Base-by-base conservation (phyloP, 92 coral and sea anemone genomes). In the Umimayanthus chanpuru region DNA sequence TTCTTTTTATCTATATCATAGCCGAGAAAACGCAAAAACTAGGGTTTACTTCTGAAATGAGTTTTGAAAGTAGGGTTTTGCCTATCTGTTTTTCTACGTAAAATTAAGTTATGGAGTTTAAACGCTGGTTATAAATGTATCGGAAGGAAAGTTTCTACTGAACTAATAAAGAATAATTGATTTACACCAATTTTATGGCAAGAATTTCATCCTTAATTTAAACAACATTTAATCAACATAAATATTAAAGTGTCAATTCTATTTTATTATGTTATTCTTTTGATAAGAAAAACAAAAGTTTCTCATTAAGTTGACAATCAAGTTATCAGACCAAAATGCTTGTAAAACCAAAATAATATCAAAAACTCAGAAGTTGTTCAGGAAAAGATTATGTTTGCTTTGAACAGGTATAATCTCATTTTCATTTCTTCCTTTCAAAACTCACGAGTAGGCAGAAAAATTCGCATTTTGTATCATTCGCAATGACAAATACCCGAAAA, bases 391-490 rank as follows among this genome's bases (percentile, higher is more conserved):
- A 53, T 92, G 93, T 90, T 90, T 90, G 84, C 80, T 67, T 88
- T 88, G 88, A 72, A 12, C 76, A 81, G 91, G 88, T 90, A 83
- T 88, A 88, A 93, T 93, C 88, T 93, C 47, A 85, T 81, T 56
- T 77, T 80, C 76, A 44, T 43, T 87, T 81, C 80, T 84, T 77
- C 88, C 78, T 90, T 90, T 81, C 84, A 74, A 90, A n/a, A 79
- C 7, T 14, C 8, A 85, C 68, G 73, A 84, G 56, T 55, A 21
- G 10, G 39, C 9, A 81, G 32, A 23, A 80, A 38, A 15, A 40
- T 76, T 40, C 43, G 26, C 32, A 38, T 41, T 39, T 6, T 10
- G n/a, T 30, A 11, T 9, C 43, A 58, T 77, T 77, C 47, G n/a
- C 10, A 36, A 8, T 36, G 78, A 18, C 78, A 18, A 2, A 14